Base-by-base conservation (phyloP, 2,113 vertebrate genomes). In the Gallinago jamesoni region DNA sequence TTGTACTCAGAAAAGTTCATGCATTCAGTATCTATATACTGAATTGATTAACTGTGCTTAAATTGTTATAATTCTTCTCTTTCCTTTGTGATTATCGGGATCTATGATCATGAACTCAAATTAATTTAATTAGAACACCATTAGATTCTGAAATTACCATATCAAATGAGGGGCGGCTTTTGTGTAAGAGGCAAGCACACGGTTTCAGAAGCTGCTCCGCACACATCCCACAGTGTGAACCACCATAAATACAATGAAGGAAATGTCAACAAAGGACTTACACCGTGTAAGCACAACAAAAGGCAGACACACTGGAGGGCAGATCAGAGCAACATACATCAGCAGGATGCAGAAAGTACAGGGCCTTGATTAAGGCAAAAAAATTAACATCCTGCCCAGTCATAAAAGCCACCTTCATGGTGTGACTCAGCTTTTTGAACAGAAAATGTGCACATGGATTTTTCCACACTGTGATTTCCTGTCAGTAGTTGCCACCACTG, bases 121-220 rank as follows among this genome's bases (percentile, higher is more conserved):
- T 96, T 70, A 97, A 92, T 97, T 97, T 94, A 96, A 89, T 96
- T 96, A 97, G 93, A 97, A 66, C 66, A 84, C 84, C 57, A 87
- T 94, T 96, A 96, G 69, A 55, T 96, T 95, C 91, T 77, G 72
- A 97, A 96, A 97, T 97, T 96, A 97, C 35, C 90, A 91, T 92
- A 94, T 90, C 89, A 97, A 95, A 94, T 87, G 73, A 94, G 72
- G 96, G 84, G 69, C 92, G 31, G 20, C 23, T 92, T 96, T 74
- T 91, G 48, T 53, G 31, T 21, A 48, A 82, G 52, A 94, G 86
- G 89, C 63, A 96, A 95, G 85, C 45, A 56, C 59, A 73, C 55
- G 72, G 52, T 93, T 97, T 91, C 93, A 90, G 88, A 95, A 95
- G 85, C 30, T 93, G 55, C n/a, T 94, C 76, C 78, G 30, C 55